These are phyloP conservation scores for Girardinus metallicus DNA, from an alignment of 2,797 vertebrate genomes.

Conservation along the genomic window DNA sequence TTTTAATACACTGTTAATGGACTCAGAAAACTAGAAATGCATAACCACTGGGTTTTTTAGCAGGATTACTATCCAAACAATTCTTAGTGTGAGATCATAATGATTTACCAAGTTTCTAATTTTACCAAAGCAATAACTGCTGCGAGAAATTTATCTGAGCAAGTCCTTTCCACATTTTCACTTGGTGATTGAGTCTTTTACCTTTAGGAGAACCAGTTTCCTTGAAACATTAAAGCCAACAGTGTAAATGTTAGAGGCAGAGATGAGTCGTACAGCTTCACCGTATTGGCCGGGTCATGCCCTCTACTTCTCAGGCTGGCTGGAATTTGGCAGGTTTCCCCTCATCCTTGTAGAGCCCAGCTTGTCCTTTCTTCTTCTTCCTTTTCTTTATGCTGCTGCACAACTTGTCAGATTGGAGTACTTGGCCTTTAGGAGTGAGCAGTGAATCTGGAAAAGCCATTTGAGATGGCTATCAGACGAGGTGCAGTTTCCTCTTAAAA, in stretches of 20 bases:
- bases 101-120: background rate
- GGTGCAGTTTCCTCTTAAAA: conserved; percentile 65
- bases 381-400: conserved; percentile 33
- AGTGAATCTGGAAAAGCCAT: conserved; percentile 66
- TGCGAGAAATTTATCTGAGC: background rate
- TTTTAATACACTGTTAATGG: background rate
- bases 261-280: conserved; percentile 44
- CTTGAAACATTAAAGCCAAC: conserved; percentile 28
- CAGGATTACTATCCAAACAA: background rate
- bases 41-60: background rate
- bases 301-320: conserved; percentile 49
- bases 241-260: conserved; percentile 57
- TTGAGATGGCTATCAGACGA: conserved; percentile 63
- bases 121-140: background rate
- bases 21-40: background rate
- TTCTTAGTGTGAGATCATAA: background rate
- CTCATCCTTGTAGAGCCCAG: conserved; percentile 23
- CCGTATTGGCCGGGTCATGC: conserved; percentile 21
- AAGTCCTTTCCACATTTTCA: background rate
- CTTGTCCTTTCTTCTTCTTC: conserved; percentile 24
- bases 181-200: conserved; percentile 12
- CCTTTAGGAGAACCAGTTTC: conserved; percentile 46
- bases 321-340: conserved; percentile 58
- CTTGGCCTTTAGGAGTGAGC: no score
- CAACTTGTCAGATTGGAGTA: conserved; percentile 38